phyloP scores from a whole-genome alignment of 1,140 invertebrate species.

The Kradibia gibbosae region DNA sequence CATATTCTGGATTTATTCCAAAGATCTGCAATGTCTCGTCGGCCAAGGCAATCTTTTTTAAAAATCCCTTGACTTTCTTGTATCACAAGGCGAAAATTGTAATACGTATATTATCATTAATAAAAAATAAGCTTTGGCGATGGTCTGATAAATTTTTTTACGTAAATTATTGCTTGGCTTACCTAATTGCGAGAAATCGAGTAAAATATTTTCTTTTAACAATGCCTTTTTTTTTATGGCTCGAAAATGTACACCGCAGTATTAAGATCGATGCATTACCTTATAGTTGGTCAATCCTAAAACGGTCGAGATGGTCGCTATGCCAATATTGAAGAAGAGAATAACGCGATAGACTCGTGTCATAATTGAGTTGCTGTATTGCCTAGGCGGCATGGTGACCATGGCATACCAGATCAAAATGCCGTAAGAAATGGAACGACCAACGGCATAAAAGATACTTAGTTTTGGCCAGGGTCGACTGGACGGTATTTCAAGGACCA shows the following conservation, averaged over 20 bases:
- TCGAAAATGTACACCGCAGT: neutral
- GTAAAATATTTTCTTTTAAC: too few relatives aligned
- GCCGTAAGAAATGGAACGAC: neutral
- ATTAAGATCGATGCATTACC: neutral
- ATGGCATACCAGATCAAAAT: neutral
- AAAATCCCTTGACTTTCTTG: slow-evolving; percentile 7
- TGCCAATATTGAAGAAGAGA: slow-evolving; percentile 15
- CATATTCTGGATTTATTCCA: slow-evolving; percentile 39
- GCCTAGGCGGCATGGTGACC: neutral
- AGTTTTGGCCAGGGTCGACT: slow-evolving; percentile 7
- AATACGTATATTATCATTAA: neutral
- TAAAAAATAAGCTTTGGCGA: too few relatives aligned
- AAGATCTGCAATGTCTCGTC: slow-evolving; percentile 40
- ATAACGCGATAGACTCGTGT: neutral
- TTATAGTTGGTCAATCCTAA: slow-evolving; percentile 17
- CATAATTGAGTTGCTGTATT: neutral
- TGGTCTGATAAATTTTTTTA: too few relatives aligned
- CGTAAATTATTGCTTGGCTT: too few relatives aligned
- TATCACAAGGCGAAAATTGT: too few relatives aligned
- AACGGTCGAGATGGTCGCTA: slow-evolving; percentile 23
- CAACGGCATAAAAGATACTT: slow-evolving; percentile 5
- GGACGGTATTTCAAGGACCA: slow-evolving; percentile 16
- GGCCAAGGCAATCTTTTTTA: slow-evolving; percentile 20
- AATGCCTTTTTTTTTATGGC: too few relatives aligned
- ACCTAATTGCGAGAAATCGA: too few relatives aligned